Evolutionary conservation across 2,797 vertebrate species (phyloP), one percentile per base, ranked within the genome.

Genomic region (Telmatherina bonti): DNA sequence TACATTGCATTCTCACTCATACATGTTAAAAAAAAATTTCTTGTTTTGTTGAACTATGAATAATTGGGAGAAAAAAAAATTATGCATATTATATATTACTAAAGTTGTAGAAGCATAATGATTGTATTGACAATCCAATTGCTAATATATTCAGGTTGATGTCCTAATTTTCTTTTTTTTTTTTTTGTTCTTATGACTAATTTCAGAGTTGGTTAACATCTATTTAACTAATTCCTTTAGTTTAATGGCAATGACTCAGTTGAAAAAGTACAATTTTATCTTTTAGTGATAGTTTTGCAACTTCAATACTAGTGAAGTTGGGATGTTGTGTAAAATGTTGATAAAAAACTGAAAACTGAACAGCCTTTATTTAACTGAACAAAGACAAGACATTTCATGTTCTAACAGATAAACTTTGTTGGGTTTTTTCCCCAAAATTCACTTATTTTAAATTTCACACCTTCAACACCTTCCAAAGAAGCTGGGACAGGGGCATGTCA

Each of bases 1-100:
- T 20, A 18, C 18, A 45, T 20, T 20, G 59, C 47, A 68, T 77
- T 77, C 61, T 67, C 38, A 67, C 10, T 58, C 61, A 53, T 33
- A 54, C 26, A 63, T 7, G 7, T 36, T n/a, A 26, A 62, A 76
- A 72, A 64, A 57, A 13, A 11, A 18, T 31, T 36, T 35, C 26
- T 60, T 60, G 26, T 3, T 9, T 5, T 54, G 26, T 27, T 7
- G 2, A 53, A 53, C 9, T 16, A 27, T 29, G 6, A 7, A 41
- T 16, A 53, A 47, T 29, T 45, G n/a, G 18, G 13, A 12, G 38
- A 52, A 38, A 1, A 29, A 18, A 45, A n/a, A 20, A 7, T 45
- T 31, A 33, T 18, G 45, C 10, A 0, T 26, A 45, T n/a, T n/a
- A 30, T 24, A 31, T 0, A 45, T 65, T 13, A 49, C 4, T 49